Base-by-base conservation (phyloP, 2,888 invertebrate species). In the Drosophila aldrichi region DNA sequence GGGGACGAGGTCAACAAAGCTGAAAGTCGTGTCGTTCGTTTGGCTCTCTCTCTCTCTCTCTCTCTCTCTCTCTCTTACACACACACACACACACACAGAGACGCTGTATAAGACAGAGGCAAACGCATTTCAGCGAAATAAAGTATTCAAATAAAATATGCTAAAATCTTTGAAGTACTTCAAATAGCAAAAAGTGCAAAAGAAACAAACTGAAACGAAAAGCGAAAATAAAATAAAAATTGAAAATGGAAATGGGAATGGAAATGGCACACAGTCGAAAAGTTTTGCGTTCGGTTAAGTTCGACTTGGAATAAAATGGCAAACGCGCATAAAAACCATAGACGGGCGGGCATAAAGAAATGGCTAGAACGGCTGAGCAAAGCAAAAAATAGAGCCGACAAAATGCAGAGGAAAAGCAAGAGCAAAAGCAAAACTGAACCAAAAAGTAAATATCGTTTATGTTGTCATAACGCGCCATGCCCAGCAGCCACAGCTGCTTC, bases 121-220 rank as follows among this genome's bases (percentile, higher is more conserved):
- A 77, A 73, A 82, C 71, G 78, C 75, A 85, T 86, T 85, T 77
- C 81, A 76, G 87, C 72, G 83, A 90, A 90, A 90, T 90, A 90
- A 87, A 87, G 87, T 87, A 87, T 90, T 87, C 87, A 87, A 88
- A 87, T 87, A 87, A 87, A 87, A 87, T 87, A 87, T 87, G 87
- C 89, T 87, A 90, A 87, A 87, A 87, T 87, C 87, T 90, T 88
- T 86, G 90, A 88, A 89, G 88, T 88, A 88, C 82, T 89, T 88
- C 88, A 89, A 89, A 88, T 86, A 72, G 82, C 82, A 88, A 89
- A 87, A 84, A 81, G 67, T 72, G 56, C 54, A 75, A 80, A 75
- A 70, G 62, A 66, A 73, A 72, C 65, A 52, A 57, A 73, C 43
- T 36, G 64, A 69, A 79, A 66, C 46, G 65, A 79, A 71, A 67